Conservation (phyloP, 2,797 vertebrate genomes). For the Limosa lapponica region DNA sequence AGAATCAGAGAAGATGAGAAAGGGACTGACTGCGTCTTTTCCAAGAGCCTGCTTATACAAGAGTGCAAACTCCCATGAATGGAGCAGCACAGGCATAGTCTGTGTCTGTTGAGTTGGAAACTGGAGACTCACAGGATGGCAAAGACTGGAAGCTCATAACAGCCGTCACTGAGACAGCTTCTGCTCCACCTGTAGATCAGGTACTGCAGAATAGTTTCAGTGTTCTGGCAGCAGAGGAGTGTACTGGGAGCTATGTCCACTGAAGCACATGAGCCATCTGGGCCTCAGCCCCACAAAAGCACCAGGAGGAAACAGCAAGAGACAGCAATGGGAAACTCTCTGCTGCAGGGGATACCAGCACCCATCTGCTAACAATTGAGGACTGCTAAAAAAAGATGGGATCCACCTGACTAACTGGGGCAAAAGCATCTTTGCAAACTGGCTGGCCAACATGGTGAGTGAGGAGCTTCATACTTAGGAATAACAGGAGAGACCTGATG, state of each 20-base stretch:
- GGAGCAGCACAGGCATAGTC: not conserved
- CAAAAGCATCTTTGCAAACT: not conserved
- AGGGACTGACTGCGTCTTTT: not conserved
- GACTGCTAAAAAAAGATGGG: not conserved
- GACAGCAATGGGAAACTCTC: not conserved
- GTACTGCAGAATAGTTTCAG: not conserved
- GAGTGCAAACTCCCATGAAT: not conserved
- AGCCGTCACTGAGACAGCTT: not conserved
- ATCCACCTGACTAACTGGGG: not conserved
- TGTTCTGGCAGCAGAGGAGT: not conserved
- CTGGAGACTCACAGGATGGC: not conserved
- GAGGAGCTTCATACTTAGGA: not conserved
- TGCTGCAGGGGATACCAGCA: not conserved
- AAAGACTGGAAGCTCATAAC: not conserved
- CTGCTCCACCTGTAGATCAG: not conserved
- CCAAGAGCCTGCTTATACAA: not conserved
- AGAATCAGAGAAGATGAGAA: not conserved
- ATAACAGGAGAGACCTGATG: not conserved
- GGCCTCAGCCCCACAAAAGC: not conserved
- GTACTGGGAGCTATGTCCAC: not conserved
- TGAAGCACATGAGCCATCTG: not conserved
- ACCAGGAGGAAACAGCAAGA: not conserved
- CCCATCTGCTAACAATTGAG: not conserved
- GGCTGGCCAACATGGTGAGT: not conserved
- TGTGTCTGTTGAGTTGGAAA: not conserved